A percentile compares a stretch with the other conserved stretches of the same genome.
Conservation (phyloP, 1,140 invertebrate species). For the Trypoxylus dichotomus region DNA sequence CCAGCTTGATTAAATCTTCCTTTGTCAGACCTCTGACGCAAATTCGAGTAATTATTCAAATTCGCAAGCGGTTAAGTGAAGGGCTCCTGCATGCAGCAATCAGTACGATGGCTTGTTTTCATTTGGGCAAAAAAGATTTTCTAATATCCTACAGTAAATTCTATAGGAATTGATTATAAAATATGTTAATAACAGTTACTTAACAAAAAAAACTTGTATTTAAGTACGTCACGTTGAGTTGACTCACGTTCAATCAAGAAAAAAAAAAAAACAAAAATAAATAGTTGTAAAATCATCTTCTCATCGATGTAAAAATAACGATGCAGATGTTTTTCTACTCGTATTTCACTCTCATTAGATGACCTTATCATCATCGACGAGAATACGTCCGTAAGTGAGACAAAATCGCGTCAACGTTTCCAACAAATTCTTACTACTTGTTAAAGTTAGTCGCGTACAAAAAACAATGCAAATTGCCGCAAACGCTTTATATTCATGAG, state of each 20-base stretch:
- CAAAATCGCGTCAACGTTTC: not conserved
- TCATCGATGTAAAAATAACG: not conserved
- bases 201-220: too few species aligned
- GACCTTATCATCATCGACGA: not conserved
- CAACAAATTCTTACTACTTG: not conserved
- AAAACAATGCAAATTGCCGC: not conserved
- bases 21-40: too few species aligned
- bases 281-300: not conserved
- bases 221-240: not conserved
- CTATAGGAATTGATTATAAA: too few species aligned
- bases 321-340: not conserved
- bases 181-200: too few species aligned
- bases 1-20: too few species aligned
- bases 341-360: not conserved
- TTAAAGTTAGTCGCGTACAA: not conserved
- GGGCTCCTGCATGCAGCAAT: too few species aligned
- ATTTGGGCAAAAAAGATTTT: too few species aligned
- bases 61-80: too few species aligned
- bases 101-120: too few species aligned
- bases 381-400: not conserved
- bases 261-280: not conserved
- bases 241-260: not conserved
- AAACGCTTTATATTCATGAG: slow-evolving; percentile 3
- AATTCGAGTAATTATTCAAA: too few species aligned
- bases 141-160: too few species aligned